Evolutionary conservation across 2,797 vertebrate genomes (phyloP).

Genomic region (Megalops cyprinoides): DNA sequence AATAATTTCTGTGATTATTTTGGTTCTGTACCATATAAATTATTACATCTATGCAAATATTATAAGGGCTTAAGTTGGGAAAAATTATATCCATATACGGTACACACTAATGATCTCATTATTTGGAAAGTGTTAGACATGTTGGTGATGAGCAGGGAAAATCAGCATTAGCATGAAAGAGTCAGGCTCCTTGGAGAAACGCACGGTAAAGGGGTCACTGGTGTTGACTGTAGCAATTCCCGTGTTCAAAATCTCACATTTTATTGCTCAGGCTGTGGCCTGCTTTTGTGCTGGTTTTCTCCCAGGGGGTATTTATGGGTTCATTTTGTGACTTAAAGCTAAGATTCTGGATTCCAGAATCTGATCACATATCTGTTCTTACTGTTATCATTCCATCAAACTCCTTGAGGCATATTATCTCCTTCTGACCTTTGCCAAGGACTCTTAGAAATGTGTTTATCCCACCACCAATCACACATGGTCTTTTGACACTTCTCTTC

Average conservation of each 20-base stretch:
- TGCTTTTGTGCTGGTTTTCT: neutral
- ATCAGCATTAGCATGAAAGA: neutral
- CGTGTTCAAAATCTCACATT: neutral
- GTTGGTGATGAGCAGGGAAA: neutral
- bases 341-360: too few species aligned
- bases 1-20: neutral
- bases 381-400: neutral
- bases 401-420: neutral
- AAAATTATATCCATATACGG: neutral
- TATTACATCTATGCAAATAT: neutral
- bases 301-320: neutral
- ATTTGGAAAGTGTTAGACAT: neutral
- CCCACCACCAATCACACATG: neutral
- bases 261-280: neutral
- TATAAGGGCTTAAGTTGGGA: neutral
- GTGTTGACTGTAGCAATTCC: neutral
- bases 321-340: neutral
- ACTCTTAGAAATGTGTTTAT: neutral
- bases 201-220: neutral
- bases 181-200: neutral
- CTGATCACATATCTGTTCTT: too few species aligned
- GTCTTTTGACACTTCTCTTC: neutral
- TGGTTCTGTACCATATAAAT: neutral
- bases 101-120: neutral
- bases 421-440: neutral